Conservation (phyloP, 2,113 vertebrate genomes). For the Rhinopomastus cyanomelas region DNA sequence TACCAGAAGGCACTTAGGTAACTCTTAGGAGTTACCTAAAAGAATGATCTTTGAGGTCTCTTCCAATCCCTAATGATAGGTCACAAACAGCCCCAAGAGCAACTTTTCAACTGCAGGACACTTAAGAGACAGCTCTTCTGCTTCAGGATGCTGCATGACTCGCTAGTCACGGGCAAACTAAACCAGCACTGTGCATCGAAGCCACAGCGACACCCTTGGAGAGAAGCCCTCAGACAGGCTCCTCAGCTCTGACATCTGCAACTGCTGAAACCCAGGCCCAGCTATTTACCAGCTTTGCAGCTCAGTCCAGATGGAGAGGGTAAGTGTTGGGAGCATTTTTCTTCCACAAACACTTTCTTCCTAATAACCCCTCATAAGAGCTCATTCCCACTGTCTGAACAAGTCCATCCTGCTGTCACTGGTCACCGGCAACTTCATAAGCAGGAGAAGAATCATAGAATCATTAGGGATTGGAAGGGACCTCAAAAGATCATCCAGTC, state of each 20-base stretch:
- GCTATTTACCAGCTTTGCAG: background rate
- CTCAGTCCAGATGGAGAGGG: background rate
- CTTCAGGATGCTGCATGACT: background rate
- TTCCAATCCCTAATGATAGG: too few relatives aligned
- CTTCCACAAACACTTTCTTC: background rate
- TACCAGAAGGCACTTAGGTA: background rate
- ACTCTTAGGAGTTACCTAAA: background rate
- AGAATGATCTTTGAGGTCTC: too few relatives aligned
- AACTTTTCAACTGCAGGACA: background rate
- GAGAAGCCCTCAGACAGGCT: background rate
- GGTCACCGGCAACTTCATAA: background rate
- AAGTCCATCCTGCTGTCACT: background rate
- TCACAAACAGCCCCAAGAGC: background rate
- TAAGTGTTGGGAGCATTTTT: background rate
- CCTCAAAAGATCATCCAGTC: too few relatives aligned
- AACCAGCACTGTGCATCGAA: background rate
- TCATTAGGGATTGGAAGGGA: too few relatives aligned
- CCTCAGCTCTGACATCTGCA: background rate
- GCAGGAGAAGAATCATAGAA: too few relatives aligned
- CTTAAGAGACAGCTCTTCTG: background rate
- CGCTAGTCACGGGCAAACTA: background rate
- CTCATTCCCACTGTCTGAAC: background rate
- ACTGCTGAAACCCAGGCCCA: rapidly evolving
- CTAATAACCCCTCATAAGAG: background rate
- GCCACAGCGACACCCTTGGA: background rate